Conservation (phyloP, 1,140 invertebrate species). For the Pseudomyrmex cubaensis region DNA sequence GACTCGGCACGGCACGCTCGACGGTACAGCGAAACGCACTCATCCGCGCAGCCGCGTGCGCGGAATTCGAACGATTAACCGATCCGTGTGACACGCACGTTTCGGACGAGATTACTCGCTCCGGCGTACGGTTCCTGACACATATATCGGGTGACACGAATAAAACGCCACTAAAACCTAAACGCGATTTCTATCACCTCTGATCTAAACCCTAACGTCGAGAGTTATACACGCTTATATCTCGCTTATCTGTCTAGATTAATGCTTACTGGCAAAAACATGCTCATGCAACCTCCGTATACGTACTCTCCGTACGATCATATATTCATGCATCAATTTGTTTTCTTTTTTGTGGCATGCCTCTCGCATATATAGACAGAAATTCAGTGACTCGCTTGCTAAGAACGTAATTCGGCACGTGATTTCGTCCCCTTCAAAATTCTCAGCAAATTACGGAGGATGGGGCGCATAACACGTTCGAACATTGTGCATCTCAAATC, state of each 20-base stretch:
- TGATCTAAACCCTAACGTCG: conserved; percentile 51
- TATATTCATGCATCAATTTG: conserved; percentile 73
- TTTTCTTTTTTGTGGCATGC: conserved; percentile 61
- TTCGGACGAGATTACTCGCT: conserved; percentile 53
- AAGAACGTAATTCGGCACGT: conserved; percentile 53
- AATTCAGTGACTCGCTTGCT: conserved; percentile 61
- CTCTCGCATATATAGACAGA: conserved; percentile 59
- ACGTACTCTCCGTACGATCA: conserved; percentile 66
- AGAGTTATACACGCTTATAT: conserved; percentile 4
- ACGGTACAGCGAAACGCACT: conserved; percentile 69
- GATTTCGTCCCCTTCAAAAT: conserved; percentile 45
- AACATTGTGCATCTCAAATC: conserved; percentile 70
- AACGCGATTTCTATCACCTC: conserved; percentile 10
- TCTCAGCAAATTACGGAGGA: conserved; percentile 64
- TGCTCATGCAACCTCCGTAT: conserved; percentile 73
- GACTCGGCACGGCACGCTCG: conserved; percentile 5
- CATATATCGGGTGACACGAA: conserved; percentile 34
- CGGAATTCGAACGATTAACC: conserved; percentile 62
- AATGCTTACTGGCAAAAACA: conserved; percentile 74
- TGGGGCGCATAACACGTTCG: conserved; percentile 66
- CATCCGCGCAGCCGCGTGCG: conserved; percentile 50
- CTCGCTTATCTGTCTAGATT: conserved; percentile 68
- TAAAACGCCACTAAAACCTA: conserved; percentile 8
- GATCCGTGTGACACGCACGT: conserved; percentile 53
- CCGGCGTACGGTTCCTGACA: not conserved